A percentile compares a stretch with the other conserved stretches of the same genome.
Conservation (phyloP, 2,113 vertebrate genomes). For the Tyrannus savana region DNA sequence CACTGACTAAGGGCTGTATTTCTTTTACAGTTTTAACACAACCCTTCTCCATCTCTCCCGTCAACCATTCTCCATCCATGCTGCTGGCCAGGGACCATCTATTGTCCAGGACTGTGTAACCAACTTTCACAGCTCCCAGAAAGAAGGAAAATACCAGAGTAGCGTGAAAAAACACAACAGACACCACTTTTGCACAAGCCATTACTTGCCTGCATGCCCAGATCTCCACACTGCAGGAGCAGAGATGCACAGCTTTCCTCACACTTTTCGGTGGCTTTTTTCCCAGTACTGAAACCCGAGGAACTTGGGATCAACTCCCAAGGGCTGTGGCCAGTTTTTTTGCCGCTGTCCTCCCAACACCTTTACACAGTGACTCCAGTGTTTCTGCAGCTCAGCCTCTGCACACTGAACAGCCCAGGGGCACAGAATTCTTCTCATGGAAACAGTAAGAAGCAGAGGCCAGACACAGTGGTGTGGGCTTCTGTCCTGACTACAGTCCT, state of each 20-base stretch:
- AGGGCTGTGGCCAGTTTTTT: not conserved
- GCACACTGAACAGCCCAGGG: accelerated
- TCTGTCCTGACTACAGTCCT: not conserved
- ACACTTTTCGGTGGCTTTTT: not conserved
- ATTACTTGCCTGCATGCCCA: not conserved
- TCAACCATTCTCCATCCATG: not conserved
- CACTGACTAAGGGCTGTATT: not conserved
- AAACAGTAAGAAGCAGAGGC: not conserved
- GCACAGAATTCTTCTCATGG: accelerated
- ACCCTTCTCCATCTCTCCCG: not conserved
- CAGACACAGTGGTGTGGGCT: accelerated
- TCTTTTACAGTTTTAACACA: not conserved
- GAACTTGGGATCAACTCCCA: not conserved
- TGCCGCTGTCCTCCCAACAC: not conserved
- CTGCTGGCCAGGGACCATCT: not conserved
- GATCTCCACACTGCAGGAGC: not conserved
- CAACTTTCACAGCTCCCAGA: not conserved
- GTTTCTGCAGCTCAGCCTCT: not conserved
- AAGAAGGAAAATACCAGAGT: not conserved
- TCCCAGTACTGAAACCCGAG: not conserved
- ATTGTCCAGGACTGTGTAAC: not conserved
- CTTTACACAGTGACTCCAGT: accelerated
- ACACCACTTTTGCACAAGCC: not conserved
- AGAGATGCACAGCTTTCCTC: not conserved
- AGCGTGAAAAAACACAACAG: accelerated